Evolutionary conservation across 2,797 vertebrate genomes (phyloP).

Genomic region (Oryzias sinensis): DNA sequence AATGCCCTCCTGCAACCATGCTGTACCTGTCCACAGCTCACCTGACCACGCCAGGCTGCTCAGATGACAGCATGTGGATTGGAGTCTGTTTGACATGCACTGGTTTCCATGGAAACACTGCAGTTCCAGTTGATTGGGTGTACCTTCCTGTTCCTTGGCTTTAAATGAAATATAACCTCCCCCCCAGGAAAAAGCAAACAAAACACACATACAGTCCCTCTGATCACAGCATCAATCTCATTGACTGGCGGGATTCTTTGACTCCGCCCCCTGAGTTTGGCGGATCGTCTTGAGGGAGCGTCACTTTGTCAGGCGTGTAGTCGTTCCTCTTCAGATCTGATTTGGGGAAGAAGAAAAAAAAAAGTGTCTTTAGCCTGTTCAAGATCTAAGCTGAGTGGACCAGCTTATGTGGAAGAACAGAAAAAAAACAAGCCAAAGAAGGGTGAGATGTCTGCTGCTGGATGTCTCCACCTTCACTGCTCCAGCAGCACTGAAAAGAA

Average conservation of each 20-base stretch:
- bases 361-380: no score
- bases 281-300: conserved; percentile 88
- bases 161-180: conserved; percentile 19
- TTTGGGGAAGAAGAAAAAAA: not conserved
- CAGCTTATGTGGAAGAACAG: no score
- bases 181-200: not conserved
- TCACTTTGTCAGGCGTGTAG: conserved; percentile 95
- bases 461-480: no score
- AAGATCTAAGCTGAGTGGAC: no score
- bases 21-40: conserved; percentile 74
- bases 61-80: conserved; percentile 42
- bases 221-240: conserved; percentile 88
- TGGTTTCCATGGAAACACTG: conserved; percentile 48
- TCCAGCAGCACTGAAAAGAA: no score
- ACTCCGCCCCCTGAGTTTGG: conserved; percentile 82
- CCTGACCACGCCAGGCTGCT: conserved; percentile 31
- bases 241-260: conserved; percentile 88
- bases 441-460: no score
- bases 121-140: conserved; percentile 56
- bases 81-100: conserved; percentile 53
- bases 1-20: conserved; percentile 78
- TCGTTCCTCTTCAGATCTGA: conserved; percentile 96
- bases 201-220: not conserved
- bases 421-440: no score
- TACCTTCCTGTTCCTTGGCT: conserved; percentile 46